Conservation (phyloP, 1,140 invertebrate genomes). For the Drosophila ananassae region DNA sequence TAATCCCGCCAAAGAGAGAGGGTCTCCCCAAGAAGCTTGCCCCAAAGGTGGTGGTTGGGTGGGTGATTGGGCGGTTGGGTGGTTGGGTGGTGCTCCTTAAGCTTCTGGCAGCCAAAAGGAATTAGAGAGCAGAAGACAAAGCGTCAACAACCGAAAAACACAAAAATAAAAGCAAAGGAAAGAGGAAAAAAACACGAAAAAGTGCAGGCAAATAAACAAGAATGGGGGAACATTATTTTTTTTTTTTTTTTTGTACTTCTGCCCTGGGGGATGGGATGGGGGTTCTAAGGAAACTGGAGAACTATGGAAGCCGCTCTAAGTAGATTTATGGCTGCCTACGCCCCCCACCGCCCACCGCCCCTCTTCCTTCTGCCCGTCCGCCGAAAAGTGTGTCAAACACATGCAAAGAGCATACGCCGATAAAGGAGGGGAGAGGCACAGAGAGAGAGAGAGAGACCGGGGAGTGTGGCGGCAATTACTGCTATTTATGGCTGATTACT, state of each 20-base stretch:
- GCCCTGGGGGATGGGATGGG: not conserved
- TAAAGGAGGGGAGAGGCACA: conserved; percentile 12
- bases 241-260: not conserved
- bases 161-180: conserved; percentile 11
- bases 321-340: conserved; percentile 77
- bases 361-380: not conserved
- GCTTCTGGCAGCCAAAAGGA: conserved; percentile 17
- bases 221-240: conserved; percentile 12
- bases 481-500: conserved; percentile 80
- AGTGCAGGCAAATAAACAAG: conserved; percentile 59
- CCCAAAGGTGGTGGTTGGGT: too few species aligned
- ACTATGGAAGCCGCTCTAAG: conserved; percentile 77
- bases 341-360: conserved; percentile 1
- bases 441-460: conserved; percentile 17
- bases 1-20: conserved; percentile 26
- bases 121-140: conserved; percentile 57
- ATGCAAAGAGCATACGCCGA: conserved; percentile 45
- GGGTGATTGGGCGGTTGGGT: not conserved
- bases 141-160: conserved; percentile 48
- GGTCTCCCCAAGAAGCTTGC: not conserved
- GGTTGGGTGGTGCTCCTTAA: conserved; percentile 25
- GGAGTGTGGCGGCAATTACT: conserved; percentile 65
- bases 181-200: conserved; percentile 40
- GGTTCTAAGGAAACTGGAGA: conserved; percentile 23
- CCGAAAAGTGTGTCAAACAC: conserved; percentile 75